phyloP scores from a whole-genome alignment of 2,888 invertebrate genomes.

The Spodoptera exigua region DNA sequence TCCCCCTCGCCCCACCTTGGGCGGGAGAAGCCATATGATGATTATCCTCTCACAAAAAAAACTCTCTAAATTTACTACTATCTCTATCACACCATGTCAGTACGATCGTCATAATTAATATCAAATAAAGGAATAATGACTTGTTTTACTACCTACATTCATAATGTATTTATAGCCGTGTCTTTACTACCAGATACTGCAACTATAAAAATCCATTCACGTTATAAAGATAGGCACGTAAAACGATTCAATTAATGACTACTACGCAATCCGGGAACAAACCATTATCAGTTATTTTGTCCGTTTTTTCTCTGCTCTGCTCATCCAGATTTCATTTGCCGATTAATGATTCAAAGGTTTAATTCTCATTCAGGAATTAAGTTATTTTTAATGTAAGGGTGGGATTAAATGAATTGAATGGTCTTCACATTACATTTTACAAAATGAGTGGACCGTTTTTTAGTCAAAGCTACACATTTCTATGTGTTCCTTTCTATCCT shows the following conservation, averaged over 20 bases:
- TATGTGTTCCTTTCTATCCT: too few relatives aligned
- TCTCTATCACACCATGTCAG: too few relatives aligned
- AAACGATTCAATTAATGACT: constrained; percentile 44
- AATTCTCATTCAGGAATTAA: constrained; percentile 47
- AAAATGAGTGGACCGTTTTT: constrained; percentile 10
- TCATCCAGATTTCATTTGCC: constrained; percentile 44
- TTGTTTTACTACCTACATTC: neutral
- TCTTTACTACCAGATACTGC: neutral
- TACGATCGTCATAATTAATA: too few relatives aligned
- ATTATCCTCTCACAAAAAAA: too few relatives aligned
- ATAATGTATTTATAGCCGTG: constrained; percentile 8
- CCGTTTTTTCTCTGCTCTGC: constrained; percentile 37
- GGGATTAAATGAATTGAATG: constrained; percentile 36
- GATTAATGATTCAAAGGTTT: constrained; percentile 54
- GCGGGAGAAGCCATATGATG: too few relatives aligned
- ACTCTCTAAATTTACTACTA: too few relatives aligned
- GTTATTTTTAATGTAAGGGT: constrained; percentile 29
- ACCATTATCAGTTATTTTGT: constrained; percentile 43
- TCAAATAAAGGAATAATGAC: too few relatives aligned
- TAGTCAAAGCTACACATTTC: too few relatives aligned
- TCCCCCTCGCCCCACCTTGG: too few relatives aligned
- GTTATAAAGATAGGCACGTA: constrained; percentile 21
- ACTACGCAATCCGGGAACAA: constrained; percentile 33
- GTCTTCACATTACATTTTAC: constrained; percentile 26
- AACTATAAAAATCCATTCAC: constrained; percentile 22